Percentiles rank a stretch among this genome's conserved stretches.
Conservation (phyloP, 2,113 vertebrate genomes). For the Arvicanthis niloticus region DNA sequence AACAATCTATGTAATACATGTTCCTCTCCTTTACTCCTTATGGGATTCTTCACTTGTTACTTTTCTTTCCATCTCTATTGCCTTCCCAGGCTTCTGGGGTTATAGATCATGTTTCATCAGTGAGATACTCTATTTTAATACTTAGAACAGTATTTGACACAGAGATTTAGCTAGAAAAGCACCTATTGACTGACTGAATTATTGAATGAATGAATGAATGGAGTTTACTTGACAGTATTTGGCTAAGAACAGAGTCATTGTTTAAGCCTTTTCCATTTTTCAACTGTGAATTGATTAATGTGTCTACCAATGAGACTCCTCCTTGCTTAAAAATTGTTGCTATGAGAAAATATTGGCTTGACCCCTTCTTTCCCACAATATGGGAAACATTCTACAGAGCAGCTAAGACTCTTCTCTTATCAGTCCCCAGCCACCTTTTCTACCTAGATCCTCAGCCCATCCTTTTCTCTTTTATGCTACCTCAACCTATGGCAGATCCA, state of each 20-base stretch:
- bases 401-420: not conserved
- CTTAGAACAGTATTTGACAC: too few species aligned
- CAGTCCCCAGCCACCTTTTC: not conserved
- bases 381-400: conserved; percentile 58
- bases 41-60: not conserved
- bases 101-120: accelerated
- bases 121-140: not conserved
- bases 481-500: not conserved
- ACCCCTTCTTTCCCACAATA: not conserved
- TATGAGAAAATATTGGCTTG: conserved; percentile 31
- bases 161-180: not conserved
- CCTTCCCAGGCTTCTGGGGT: too few species aligned
- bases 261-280: not conserved
- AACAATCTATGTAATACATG: not conserved
- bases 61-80: not conserved
- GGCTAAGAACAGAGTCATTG: not conserved
- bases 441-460: not conserved
- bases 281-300: not conserved
- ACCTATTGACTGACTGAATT: not conserved
- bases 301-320: not conserved
- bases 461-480: not conserved
- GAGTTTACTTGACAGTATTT: not conserved
- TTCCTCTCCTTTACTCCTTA: not conserved
- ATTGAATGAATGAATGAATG: too few species aligned
- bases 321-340: not conserved